Evolutionary conservation across 1,140 invertebrate species (phyloP).

Genomic region (Lordiphosa clarofinis): DNA sequence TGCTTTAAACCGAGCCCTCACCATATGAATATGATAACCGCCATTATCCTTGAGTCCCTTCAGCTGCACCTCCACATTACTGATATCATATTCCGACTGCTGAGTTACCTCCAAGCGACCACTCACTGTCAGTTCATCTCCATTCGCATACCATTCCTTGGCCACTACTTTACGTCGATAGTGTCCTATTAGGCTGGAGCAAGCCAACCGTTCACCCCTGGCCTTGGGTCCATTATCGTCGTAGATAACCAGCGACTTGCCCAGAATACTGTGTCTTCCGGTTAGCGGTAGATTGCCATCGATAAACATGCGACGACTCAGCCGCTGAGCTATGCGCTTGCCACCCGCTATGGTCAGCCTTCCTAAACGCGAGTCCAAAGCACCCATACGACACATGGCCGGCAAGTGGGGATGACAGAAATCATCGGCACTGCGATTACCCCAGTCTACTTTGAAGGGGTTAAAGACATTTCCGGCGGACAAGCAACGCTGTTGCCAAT

Average conservation of each 20-base stretch:
- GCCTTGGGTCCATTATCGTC: constrained; percentile 93
- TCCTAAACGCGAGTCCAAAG: constrained; percentile 86
- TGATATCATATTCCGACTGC: constrained; percentile 91
- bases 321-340: constrained; percentile 82
- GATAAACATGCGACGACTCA: constrained; percentile 89
- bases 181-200: constrained; percentile 88
- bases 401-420: constrained; percentile 81
- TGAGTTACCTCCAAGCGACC: constrained; percentile 91
- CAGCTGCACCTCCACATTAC: constrained; percentile 88
- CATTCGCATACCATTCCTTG: constrained; percentile 93
- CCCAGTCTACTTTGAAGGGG: constrained; percentile 86
- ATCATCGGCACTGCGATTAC: constrained; percentile 80
- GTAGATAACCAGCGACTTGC: constrained; percentile 92
- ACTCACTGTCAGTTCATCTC: constrained; percentile 82
- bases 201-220: constrained; percentile 92
- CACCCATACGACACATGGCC: constrained; percentile 85
- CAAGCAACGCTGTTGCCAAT: constrained; percentile 91
- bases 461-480: constrained; percentile 90
- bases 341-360: constrained; percentile 87
- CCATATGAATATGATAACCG: constrained; percentile 92
- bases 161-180: constrained; percentile 91
- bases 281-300: constrained; percentile 89
- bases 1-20: constrained; percentile 60
- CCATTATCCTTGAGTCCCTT: constrained; percentile 86
- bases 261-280: constrained; percentile 88